Base-by-base conservation (phyloP, 2,797 vertebrate genomes). In the Rousettus madagascariensis region DNA sequence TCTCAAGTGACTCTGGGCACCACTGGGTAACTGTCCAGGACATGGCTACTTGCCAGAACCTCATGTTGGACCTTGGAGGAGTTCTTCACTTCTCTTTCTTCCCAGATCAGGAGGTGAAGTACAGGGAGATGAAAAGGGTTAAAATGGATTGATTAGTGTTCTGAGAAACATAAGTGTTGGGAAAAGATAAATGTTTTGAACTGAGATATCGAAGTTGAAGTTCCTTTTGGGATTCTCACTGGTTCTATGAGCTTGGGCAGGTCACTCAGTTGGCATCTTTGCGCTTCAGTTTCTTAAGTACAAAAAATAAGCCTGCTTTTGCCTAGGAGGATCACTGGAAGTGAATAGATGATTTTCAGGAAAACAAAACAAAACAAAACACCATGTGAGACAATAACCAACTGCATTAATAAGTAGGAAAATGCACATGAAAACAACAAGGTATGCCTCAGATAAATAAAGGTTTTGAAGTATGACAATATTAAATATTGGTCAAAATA, bases 401-500 rank as follows among this genome's bases (percentile, higher is more conserved):
- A 7, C 6, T 84, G 20, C 53, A 26, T 10, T 19, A 63, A 51
- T 30, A 89, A 83, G 20, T 33, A 78, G 38, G 28, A 49, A 86
- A 91, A 74, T n/a, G 12, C 6, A 63, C 3, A 36, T 72, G 30
- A 78, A 86, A 82, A 74, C 12, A 71, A 36, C 3, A 86, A 26
- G 20, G 11, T 46, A 41, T 74, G 9, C 13, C 33, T 95, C 57
- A 72, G 33, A 74, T 5, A 79, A 79, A 51, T 53, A 69, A 49
- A 33, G 57, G 66, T 68, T 79, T 36, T 86, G 19, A 95, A 57
- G 19, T 61, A 16, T 9, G 16, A 53, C 49, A 51, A 33, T 80
- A 72, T 9, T 87, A 74, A 88, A 82, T 94, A 46, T 53, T 92
- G 66, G 10, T 38, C 53, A 63, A 77, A 77, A 91, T 68, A 82